phyloP scores from a whole-genome alignment of 37 sponge, comb jelly and placozoan genomes.

The Eunapius fragilis region DNA sequence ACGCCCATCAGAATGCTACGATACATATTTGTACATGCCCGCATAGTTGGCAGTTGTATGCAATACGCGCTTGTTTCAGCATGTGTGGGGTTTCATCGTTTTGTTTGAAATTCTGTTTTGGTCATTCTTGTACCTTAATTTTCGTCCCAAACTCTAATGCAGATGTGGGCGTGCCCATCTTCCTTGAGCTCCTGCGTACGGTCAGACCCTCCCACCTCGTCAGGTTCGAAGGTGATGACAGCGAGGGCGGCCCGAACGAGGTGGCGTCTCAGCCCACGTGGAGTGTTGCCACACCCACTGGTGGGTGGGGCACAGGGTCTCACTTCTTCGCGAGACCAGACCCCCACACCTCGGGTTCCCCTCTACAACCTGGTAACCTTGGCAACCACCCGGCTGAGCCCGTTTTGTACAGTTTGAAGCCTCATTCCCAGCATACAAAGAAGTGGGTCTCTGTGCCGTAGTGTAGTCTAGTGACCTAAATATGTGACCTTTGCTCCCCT shows the following conservation, averaged over 20 bases:
- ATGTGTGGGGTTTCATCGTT: too few relatives aligned
- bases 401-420: neutral
- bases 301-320: neutral
- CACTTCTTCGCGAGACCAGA: neutral
- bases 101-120: too few relatives aligned
- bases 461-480: too few relatives aligned
- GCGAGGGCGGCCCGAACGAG: neutral
- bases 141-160: neutral
- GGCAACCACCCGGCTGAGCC: neutral
- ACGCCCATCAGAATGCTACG: too few relatives aligned
- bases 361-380: neutral
- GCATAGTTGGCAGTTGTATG: too few relatives aligned
- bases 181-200: constrained; percentile 40
- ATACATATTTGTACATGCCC: too few relatives aligned
- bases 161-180: constrained; percentile 47
- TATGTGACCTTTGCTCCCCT: neutral
- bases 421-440: neutral
- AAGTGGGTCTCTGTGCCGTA: neutral
- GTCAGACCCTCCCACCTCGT: constrained; percentile 36
- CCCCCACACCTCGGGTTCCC: neutral
- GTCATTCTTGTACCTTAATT: neutral
- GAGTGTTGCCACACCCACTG: neutral
- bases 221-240: neutral
- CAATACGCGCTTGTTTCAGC: too few relatives aligned
- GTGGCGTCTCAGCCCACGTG: neutral